A percentile compares a stretch with the other conserved stretches of the same genome.
phyloP scores from a whole-genome alignment of 2,113 vertebrate species.

The Xiphophorus maculatus region DNA sequence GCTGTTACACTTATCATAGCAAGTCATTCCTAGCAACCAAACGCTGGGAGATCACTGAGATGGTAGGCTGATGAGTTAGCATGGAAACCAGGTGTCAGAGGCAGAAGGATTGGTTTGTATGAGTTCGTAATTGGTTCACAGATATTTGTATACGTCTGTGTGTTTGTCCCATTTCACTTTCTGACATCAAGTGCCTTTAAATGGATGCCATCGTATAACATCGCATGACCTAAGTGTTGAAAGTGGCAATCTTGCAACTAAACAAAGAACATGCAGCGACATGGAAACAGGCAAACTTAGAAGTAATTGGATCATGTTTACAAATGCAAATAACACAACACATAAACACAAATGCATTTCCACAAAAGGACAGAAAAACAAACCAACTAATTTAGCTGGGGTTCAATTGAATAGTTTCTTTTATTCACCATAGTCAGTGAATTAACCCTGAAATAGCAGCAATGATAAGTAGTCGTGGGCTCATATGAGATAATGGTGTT shows the following conservation, averaged over 20 bases:
- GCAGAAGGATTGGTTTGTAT: slow-evolving; percentile 7
- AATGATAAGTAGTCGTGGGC: no score
- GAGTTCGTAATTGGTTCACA: background rate
- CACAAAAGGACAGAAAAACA: background rate
- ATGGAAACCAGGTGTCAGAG: slow-evolving; percentile 66
- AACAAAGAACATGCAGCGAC: background rate
- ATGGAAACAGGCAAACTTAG: background rate
- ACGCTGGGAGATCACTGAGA: slow-evolving; percentile 49
- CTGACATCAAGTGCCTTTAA: background rate
- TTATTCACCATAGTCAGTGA: background rate
- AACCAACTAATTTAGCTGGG: background rate
- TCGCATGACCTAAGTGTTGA: background rate
- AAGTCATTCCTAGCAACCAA: slow-evolving; percentile 48
- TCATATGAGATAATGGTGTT: no score
- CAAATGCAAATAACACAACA: background rate
- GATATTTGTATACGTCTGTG: background rate
- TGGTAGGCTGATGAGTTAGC: slow-evolving; percentile 60
- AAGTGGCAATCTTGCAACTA: background rate
- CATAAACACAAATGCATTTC: background rate
- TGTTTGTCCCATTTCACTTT: background rate
- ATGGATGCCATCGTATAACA: background rate
- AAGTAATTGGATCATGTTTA: background rate
- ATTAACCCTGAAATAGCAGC: no score
- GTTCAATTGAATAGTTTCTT: background rate
- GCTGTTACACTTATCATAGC: slow-evolving; percentile 57